These are phyloP conservation scores for Nipponacmea schrenckii DNA, from an alignment of 2,888 invertebrate species.

Conservation along the genomic window DNA sequence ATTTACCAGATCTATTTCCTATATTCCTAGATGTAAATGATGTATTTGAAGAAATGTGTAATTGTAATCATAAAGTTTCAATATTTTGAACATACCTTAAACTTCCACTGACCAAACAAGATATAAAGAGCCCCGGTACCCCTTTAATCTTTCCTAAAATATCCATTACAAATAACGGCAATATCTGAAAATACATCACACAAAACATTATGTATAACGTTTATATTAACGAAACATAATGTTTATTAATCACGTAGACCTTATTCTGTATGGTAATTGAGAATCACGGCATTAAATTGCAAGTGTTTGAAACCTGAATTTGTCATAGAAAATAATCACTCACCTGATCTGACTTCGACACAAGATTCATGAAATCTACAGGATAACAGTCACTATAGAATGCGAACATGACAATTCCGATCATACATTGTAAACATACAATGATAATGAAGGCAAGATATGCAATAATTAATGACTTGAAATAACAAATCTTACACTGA, in stretches of 20 bases:
- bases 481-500: neutral
- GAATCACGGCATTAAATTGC: neutral
- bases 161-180: slow-evolving; percentile 90
- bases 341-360: slow-evolving; percentile 68
- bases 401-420: slow-evolving; percentile 85
- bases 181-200: slow-evolving; percentile 74
- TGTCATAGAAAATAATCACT: neutral
- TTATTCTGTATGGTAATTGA: neutral
- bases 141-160: slow-evolving; percentile 81
- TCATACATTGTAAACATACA: slow-evolving; percentile 85
- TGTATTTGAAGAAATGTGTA: neutral
- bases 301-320: neutral
- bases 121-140: slow-evolving; percentile 91
- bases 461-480: no score
- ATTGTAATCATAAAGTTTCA: neutral
- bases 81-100: no score
- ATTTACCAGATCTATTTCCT: neutral
- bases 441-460: slow-evolving; percentile 78
- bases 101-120: slow-evolving; percentile 94
- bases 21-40: neutral
- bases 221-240: no score
- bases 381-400: slow-evolving; percentile 88
- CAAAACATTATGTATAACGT: neutral
- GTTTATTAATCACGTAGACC: no score
- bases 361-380: slow-evolving; percentile 74